These are phyloP conservation scores for Chamaetylas fuelleborni DNA, from an alignment of 2,113 vertebrate species.

Conservation along the genomic window DNA sequence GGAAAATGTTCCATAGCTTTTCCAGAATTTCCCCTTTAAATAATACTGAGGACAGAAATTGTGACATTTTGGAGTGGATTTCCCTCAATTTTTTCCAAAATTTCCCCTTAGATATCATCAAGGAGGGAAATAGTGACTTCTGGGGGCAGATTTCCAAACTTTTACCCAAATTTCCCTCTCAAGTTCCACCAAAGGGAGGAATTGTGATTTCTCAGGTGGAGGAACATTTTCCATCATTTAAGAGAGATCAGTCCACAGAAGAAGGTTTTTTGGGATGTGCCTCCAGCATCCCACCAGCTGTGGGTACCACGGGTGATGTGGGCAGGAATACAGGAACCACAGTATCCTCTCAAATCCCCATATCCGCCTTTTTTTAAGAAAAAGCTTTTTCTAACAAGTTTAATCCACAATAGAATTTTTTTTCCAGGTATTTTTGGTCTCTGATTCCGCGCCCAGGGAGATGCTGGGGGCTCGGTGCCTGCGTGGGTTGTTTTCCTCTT, in stretches of 20 bases:
- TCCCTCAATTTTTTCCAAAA: not conserved
- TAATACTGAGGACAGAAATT: not conserved
- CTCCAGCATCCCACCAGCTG: accelerated
- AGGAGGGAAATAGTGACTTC: not conserved
- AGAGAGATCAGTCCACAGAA: accelerated
- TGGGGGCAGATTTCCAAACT: not conserved
- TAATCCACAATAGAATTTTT: not conserved
- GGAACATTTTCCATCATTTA: not conserved
- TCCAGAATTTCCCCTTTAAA: not conserved
- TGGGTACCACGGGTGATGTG: not conserved
- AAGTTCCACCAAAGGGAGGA: no score
- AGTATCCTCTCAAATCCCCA: not conserved
- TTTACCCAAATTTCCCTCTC: not conserved
- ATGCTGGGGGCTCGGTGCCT: not conserved
- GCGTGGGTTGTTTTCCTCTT: not conserved
- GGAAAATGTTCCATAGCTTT: not conserved
- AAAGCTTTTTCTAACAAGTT: not conserved
- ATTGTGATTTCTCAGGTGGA: not conserved
- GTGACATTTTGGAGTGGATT: not conserved
- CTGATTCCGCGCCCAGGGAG: not conserved
- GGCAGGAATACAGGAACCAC: accelerated
- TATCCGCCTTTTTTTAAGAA: accelerated
- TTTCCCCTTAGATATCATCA: accelerated
- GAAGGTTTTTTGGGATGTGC: accelerated
- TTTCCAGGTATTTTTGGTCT: not conserved